Percentiles rank a stretch among this genome's conserved stretches.
Evolutionary conservation across 1,140 invertebrate species (phyloP).

Genomic region (Ctenoplectra terminalis): DNA sequence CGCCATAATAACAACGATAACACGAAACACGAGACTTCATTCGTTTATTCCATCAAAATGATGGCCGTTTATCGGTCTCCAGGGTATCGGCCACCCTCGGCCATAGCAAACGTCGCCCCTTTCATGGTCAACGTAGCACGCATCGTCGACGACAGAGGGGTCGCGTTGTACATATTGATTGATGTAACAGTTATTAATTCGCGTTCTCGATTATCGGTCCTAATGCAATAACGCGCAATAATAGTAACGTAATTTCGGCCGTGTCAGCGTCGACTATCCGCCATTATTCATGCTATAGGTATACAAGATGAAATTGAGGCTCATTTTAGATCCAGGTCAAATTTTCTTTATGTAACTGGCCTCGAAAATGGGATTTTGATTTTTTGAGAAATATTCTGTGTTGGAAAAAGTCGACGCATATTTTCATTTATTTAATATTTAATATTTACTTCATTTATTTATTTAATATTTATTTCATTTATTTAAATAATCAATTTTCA

Average conservation of each 20-base stretch:
- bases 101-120: conserved; percentile 39
- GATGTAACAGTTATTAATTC: conserved; percentile 81
- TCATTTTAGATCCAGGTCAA: not conserved
- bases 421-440: no score
- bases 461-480: no score
- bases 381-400: no score
- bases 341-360: no score
- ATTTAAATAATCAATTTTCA: no score
- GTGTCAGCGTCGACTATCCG: conserved; percentile 58
- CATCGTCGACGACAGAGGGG: conserved; percentile 33
- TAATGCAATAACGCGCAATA: conserved; percentile 77
- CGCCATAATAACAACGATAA: not conserved
- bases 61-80: conserved; percentile 13
- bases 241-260: conserved; percentile 74
- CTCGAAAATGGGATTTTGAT: no score
- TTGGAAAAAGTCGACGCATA: no score
- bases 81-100: not conserved
- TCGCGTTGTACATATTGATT: conserved; percentile 74
- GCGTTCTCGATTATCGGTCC: conserved; percentile 77
- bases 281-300: conserved; percentile 55
- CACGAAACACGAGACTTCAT: not conserved
- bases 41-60: not conserved
- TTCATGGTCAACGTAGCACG: conserved; percentile 28
- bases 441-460: no score
- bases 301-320: not conserved